phyloP scores from a whole-genome alignment of 2,797 vertebrate genomes.

The Lithobates sylvaticus region DNA sequence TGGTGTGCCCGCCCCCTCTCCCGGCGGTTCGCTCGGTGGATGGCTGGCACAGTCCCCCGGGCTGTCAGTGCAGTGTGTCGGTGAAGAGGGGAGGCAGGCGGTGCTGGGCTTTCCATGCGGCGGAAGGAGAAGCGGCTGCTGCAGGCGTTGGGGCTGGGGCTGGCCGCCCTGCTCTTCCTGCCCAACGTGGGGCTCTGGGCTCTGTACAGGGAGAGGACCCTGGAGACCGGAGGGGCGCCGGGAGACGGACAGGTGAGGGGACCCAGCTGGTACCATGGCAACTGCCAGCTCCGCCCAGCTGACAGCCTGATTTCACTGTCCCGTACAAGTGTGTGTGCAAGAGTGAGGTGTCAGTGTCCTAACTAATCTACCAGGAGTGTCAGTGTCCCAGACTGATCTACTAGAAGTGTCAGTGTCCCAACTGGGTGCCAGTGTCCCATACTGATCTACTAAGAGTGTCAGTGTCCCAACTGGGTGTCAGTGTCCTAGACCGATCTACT shows the following conservation, averaged over 20 bases:
- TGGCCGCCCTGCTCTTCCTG: constrained; percentile 87
- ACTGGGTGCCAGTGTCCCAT: no score
- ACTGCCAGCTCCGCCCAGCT: background rate
- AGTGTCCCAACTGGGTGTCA: no score
- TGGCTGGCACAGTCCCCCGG: constrained; percentile 10
- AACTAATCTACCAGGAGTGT: no score
- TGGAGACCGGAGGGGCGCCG: constrained; percentile 75
- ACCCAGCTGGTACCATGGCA: background rate
- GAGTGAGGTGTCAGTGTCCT: background rate
- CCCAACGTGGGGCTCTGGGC: constrained; percentile 95
- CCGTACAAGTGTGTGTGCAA: background rate
- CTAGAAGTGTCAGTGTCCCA: no score
- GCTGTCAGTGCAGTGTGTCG: constrained; percentile 15
- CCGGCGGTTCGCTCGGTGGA: constrained; percentile 33
- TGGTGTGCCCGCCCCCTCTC: constrained; percentile 51
- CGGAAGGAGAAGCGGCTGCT: constrained; percentile 92
- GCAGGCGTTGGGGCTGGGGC: constrained; percentile 87
- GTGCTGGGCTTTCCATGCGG: constrained; percentile 81
- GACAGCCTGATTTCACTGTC: background rate
- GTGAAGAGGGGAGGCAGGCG: background rate
- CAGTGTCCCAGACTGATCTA: no score
- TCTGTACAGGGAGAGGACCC: constrained; percentile 87
- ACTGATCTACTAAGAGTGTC: no score
- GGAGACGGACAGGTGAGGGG: constrained; percentile 69
- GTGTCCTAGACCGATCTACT: no score